phyloP scores from a whole-genome alignment of 2,797 vertebrate genomes.

The Tenualosa ilisha region DNA sequence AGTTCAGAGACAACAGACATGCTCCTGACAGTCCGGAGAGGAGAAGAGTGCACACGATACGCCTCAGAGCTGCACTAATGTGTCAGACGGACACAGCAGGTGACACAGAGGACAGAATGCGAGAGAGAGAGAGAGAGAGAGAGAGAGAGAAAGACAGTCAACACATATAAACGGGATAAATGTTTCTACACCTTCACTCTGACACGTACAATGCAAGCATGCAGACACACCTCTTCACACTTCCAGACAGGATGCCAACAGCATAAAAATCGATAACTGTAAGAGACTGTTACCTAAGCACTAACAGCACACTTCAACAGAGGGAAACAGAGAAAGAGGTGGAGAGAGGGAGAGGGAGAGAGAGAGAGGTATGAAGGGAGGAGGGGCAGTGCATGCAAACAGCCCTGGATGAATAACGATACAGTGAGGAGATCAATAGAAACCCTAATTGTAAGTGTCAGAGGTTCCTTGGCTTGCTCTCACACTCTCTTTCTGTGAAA shows the following conservation, averaged over 20 bases:
- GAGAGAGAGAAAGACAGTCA: not conserved
- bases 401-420: constrained; percentile 10
- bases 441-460: constrained; percentile 3
- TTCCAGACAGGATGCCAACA: not conserved
- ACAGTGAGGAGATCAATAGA: constrained; percentile 3
- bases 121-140: not conserved
- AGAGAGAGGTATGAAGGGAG: not conserved
- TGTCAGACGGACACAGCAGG: constrained; percentile 37
- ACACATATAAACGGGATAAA: constrained; percentile 31
- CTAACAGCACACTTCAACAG: not conserved
- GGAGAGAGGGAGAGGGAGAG: not conserved
- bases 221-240: not conserved
- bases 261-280: not conserved
- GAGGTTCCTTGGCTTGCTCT: constrained; percentile 56
- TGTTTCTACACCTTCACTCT: not conserved
- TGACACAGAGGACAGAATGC: not conserved
- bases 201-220: constrained; percentile 1
- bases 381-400: not conserved
- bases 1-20: not conserved
- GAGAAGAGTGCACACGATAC: not conserved
- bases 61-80: constrained; percentile 33
- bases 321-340: not conserved
- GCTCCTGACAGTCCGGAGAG: not conserved
- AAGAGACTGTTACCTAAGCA: not conserved
- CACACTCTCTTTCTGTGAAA: constrained; percentile 46